Evolutionary conservation across 2,888 invertebrate genomes (phyloP), one percentile per base, ranked within the genome.

Genomic region (Tetragnatha montana): DNA sequence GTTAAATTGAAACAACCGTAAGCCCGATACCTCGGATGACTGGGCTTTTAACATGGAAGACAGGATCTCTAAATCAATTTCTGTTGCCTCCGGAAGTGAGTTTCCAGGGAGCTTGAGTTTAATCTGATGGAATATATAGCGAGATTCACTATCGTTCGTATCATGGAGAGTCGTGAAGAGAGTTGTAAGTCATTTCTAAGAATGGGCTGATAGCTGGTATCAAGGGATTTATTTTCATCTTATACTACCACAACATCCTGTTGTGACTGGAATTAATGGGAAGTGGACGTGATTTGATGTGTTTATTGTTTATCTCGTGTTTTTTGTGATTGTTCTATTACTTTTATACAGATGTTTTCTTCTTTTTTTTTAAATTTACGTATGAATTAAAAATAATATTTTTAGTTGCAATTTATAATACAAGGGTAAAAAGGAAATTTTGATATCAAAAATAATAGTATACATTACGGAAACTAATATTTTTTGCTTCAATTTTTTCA

Each of bases 51-150:
- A 35, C 35, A 82, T 82, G 60, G 50, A 47, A 35, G 74, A 74
- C 22, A 35, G 74, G 60, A 51, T 50, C 35, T 17, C 51, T 73
- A 82, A 73, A 82, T 82, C 82, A 73, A 50, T 82, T 82, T 51
- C 60, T 60, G 78, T 6, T n/a, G 4, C 35, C 60, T 7, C 6
- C 78, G 78, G 78, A 78, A 78, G 60, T 78, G 78, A 19, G 19
- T 19, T 21, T 78, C 22, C 75, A 6, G 76, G 12, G 50, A 19
- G 14, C 19, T 50, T 78, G 6, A 22, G 60, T 22, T 68, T 78
- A 60, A 78, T 22, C 60, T 78, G 60, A 60, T 60, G 60, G 22
- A 60, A 78, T 78, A 51, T 60, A 35, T 35, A 51, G 3, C 60
- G 47, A 19, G 78, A 60, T 51, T 19, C 22, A 4, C 76, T 8